Percentiles rank a stretch among this genome's conserved stretches.
phyloP scores from a whole-genome alignment of 1,140 invertebrate genomes.

The Tetragnatha versicolor region DNA sequence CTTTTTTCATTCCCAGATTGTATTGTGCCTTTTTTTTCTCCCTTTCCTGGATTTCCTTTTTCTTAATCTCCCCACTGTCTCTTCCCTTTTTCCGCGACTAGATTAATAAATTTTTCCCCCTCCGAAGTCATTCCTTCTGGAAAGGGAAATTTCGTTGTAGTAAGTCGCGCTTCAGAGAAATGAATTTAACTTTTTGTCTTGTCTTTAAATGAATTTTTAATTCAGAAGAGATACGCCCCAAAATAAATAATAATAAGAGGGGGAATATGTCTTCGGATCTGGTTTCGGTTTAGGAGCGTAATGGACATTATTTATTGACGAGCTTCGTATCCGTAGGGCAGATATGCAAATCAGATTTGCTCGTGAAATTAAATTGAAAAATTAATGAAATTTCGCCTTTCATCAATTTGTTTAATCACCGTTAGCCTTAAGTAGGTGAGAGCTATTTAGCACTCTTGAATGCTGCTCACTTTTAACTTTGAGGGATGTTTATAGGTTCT shows the following conservation, averaged over 20 bases:
- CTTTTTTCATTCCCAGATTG: not conserved
- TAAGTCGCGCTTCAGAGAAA: not conserved
- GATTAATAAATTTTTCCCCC: conserved; percentile 49
- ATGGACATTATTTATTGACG: conserved; percentile 45
- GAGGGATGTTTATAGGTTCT: too few relatives aligned
- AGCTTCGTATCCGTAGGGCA: not conserved
- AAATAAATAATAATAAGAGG: not conserved
- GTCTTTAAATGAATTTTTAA: conserved; percentile 51
- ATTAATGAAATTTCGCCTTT: conserved; percentile 3
- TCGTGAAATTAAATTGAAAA: conserved; percentile 8
- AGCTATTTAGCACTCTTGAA: not conserved
- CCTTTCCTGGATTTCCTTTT: not conserved
- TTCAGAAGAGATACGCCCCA: not conserved
- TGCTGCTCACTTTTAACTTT: too few relatives aligned
- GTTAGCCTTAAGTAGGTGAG: not conserved
- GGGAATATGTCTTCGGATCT: not conserved
- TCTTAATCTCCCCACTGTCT: conserved; percentile 1
- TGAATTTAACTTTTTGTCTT: conserved; percentile 23
- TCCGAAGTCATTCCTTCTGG: conserved; percentile 26
- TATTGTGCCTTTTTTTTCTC: not conserved
- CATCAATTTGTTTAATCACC: not conserved
- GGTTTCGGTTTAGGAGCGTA: conserved; percentile 23
- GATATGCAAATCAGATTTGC: conserved; percentile 20
- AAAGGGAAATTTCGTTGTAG: conserved; percentile 44
- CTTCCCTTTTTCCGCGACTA: conserved; percentile 37